Base-by-base conservation (phyloP, 2,888 invertebrate species). In the Hydraecia micacea region DNA sequence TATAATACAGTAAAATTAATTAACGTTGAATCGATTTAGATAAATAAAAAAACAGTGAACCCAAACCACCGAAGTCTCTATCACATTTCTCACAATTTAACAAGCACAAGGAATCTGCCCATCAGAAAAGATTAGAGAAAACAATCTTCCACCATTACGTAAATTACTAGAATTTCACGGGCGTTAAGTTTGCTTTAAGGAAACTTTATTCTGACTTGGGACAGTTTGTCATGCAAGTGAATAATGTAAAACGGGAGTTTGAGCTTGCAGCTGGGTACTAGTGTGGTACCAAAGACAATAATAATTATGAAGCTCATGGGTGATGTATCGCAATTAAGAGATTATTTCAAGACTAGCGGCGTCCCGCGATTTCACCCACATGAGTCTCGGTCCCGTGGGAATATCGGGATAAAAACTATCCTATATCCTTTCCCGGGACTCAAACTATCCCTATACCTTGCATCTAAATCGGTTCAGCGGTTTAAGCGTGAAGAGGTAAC, bases 81-180 rank as follows among this genome's bases (percentile, higher is more conserved):
- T 69, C 75, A 75, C 66, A 87, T 84, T 85, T 85, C 83, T 85
- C 77, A 76, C 73, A 80, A 79, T 75, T 77, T 80, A 80, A 85
- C 77, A 79, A 78, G 74, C 66, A 28, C 36, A 65, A 62, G 52
- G 28, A 82, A 79, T 84, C 73, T 80, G 36, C 28, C 73, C 75
- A 75, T 86, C 83, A 81, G 72, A 85, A 85, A 82, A 87, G 81
- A 89, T 89, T 86, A 88, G 36, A 69, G 60, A 75, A 77, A 88
- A 83, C 84, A 86, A 87, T 87, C 87, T 87, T 75, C 80, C 63
- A 46, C 86, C 86, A 87, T 91, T 89, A 87, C 77, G 81, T 84
- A 90, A 91, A 91, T 91, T 90, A 88, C 87, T 87, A 82, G 73
- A 87, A 90, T 88, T 89, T 87, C 80, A 84, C 83, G 82, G 86